phyloP scores from a whole-genome alignment of 2,888 invertebrate species.

The Leptogaster cylindrica region DNA sequence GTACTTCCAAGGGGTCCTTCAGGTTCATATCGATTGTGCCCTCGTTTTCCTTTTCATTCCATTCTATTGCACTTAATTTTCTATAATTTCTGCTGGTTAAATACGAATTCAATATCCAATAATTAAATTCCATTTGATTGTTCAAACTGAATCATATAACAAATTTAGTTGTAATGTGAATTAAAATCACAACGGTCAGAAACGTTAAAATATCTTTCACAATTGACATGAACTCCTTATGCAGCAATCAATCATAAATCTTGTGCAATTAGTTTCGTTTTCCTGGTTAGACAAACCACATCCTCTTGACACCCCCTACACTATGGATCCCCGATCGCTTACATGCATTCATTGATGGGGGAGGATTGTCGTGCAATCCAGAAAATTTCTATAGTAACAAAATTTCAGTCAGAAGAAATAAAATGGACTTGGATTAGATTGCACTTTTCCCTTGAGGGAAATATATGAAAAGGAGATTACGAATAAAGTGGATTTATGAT shows the following conservation, averaged over 20 bases:
- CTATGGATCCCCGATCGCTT: neutral
- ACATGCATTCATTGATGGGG: no score
- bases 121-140: neutral
- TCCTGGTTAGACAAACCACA: neutral
- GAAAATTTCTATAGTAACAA: neutral
- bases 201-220: neutral
- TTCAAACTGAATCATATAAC: neutral
- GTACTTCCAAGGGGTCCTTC: constrained; percentile 13
- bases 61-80: neutral
- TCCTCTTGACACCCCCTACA: neutral
- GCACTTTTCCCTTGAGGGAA: constrained; percentile 21
- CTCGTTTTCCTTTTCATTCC: neutral
- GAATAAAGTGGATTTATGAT: constrained; percentile 12
- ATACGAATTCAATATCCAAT: neutral
- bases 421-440: constrained; percentile 22
- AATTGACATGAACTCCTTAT: neutral
- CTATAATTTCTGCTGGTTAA: neutral
- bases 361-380: neutral
- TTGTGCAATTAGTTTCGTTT: constrained; percentile 26
- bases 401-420: neutral
- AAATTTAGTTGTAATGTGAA: no score
- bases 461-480: constrained; percentile 21
- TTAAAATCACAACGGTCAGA: no score
- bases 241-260: constrained; percentile 32
- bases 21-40: constrained; percentile 31